Evolutionary conservation across 2,113 vertebrate species (phyloP).

Genomic region (Lophius piscatorius): DNA sequence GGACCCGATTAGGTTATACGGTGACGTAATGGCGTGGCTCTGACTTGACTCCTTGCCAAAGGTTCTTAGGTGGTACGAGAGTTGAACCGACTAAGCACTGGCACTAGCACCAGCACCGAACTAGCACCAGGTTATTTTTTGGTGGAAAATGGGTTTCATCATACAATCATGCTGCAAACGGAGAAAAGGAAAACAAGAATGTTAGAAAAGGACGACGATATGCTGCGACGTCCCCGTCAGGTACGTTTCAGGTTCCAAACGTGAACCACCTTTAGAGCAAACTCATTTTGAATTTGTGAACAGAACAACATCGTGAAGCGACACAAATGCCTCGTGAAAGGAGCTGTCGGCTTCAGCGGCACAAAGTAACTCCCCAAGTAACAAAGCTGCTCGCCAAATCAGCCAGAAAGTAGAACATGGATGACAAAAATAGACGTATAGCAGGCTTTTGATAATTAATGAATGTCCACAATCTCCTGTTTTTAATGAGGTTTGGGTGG

Average conservation of each 20-base stretch:
- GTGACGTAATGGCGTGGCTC: too few species aligned
- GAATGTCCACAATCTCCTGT: constrained; percentile 19
- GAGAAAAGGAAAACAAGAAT: too few species aligned
- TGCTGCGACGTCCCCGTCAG: too few species aligned
- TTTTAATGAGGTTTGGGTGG: constrained; percentile 20
- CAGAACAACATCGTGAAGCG: constrained; percentile 15
- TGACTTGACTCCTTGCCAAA: too few species aligned
- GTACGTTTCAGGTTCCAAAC: constrained; percentile 12
- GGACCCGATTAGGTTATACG: too few species aligned
- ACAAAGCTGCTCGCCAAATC: constrained; percentile 26
- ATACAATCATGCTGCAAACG: too few species aligned
- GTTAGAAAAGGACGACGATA: too few species aligned
- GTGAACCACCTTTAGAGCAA: constrained; percentile 9
- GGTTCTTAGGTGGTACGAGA: too few species aligned
- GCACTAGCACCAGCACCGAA: too few species aligned
- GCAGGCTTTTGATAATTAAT: constrained; percentile 34
- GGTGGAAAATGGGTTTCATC: too few species aligned
- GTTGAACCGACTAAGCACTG: too few species aligned
- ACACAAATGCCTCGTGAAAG: constrained; percentile 29
- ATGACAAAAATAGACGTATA: constrained; percentile 42
- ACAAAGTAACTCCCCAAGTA: constrained; percentile 27
- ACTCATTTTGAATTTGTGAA: constrained; percentile 30
- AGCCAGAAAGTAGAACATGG: constrained; percentile 42
- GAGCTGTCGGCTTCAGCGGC: constrained; percentile 29
- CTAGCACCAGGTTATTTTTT: too few species aligned